Evolutionary conservation across 2,888 invertebrate genomes (phyloP), one percentile per base, ranked within the genome.

Genomic region (Myathropa florea): DNA sequence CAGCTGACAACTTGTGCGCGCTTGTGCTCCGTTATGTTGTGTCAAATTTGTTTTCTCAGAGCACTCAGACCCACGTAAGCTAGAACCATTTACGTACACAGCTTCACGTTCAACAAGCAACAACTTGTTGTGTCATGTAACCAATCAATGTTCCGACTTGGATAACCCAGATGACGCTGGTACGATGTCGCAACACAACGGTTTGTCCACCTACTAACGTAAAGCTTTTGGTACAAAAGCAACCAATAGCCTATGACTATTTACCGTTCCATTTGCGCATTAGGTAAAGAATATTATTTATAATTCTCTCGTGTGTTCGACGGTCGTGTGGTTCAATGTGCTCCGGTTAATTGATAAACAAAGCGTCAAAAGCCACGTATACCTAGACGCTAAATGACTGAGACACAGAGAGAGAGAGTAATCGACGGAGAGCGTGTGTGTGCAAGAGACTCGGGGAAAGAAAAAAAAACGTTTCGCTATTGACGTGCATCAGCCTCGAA

Each of bases 331-430:
- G 70, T 78, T 78, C 78, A 78, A 78, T 71, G 78, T 70, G 24
- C 78, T 70, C 59, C 63, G 21, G 39, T 55, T 64, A 71, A 78
- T 64, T 78, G 78, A 64, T 71, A 64, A 78, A 78, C 70, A 78
- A 78, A 78, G 70, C 63, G 70, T 64, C 36, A 23, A 36, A 61
- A 23, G 24, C 10, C 57, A 57, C 57, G 57, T 24, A 26, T 12
- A 24, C 57, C 10, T 57, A 0, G 24, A 57, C 57, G 57, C 46
- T n/a, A 46, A 46, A 57, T 24, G 57, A 28, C 18, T 7, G 28
- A 53, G 4, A 28, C 28, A 53, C 6, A 63, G 14, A 57, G 57
- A 57, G 59, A 24, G 39, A 39, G 39, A 39, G 18, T 4, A n/a
- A n/a, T n/a, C 14, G n/a, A n/a, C 0, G 14, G n/a, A 4, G 4